Base-by-base conservation (phyloP, 64 coral and sea anemone species). In the Pachyseris speciosa region DNA sequence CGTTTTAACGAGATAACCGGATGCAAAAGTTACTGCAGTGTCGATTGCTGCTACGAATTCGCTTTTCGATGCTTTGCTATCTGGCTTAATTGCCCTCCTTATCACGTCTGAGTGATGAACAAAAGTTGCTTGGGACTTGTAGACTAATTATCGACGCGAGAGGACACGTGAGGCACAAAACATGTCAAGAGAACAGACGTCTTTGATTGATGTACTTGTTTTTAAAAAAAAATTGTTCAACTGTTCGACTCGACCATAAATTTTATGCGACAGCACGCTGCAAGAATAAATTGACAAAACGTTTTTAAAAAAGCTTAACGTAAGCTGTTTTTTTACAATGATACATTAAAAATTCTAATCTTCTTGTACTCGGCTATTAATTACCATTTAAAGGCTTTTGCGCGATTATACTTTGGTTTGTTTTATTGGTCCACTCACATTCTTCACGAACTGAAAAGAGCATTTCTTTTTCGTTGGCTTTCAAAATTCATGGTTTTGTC, bases 211-310 rank as follows among this genome's bases (percentile, higher is more conserved):
- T 74, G 7, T n/a, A 42, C 70, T 40, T 74, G 38, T 74, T 26
- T n/a, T n/a, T n/a, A n/a, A n/a, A n/a, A n/a, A n/a, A 12, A 74
- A 74, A 74, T 74, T 74, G 22, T 40, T 15, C 40, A 74, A 74
- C 70, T 40, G 70, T 74, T 74, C 9, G 70, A 44, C 20, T 39
- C 7, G 5, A 24, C 12, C 15, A 4, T 2, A 19, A 55, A 15
- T 55, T n/a, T n/a, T n/a, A 55, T 55, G 51, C 51, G 52, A 57
- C 52, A 57, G 52, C 52, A 20, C 30, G 6, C 61, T 65, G 26
- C 8, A 28, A 29, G n/a, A n/a, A n/a, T n/a, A n/a, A n/a, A n/a
- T n/a, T n/a, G n/a, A n/a, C n/a, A n/a, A n/a, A n/a, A n/a, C n/a
- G n/a, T n/a, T n/a, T n/a, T n/a, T n/a, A n/a, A n/a, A n/a, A n/a